phyloP scores from a whole-genome alignment of 2,888 invertebrate species.

The Euzophera pinguis region DNA sequence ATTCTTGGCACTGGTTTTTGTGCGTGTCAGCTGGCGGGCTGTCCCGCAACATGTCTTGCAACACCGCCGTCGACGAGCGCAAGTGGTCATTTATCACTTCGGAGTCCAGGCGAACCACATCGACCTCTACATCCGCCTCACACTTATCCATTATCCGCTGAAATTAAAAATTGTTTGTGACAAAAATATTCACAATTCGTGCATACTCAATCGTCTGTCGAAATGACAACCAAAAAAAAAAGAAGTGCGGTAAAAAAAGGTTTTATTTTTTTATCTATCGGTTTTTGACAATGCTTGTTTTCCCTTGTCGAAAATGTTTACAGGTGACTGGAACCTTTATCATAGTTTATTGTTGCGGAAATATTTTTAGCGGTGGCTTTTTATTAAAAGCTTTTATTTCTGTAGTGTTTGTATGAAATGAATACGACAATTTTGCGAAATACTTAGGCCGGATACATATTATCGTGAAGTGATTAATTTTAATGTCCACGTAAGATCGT shows the following conservation, averaged over 20 bases:
- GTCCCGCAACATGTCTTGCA: constrained; percentile 42
- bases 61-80: constrained; percentile 41
- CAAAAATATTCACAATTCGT: not conserved
- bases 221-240: constrained; percentile 10
- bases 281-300: not conserved
- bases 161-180: not conserved
- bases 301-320: too few relatives aligned
- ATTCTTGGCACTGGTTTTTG: constrained; percentile 54
- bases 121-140: constrained; percentile 29
- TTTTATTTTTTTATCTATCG: not conserved
- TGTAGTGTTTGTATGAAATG: too few relatives aligned
- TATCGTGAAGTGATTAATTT: too few relatives aligned
- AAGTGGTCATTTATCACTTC: constrained; percentile 45
- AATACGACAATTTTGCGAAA: too few relatives aligned
- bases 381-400: too few relatives aligned
- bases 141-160: not conserved
- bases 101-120: constrained; percentile 37
- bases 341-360: too few relatives aligned
- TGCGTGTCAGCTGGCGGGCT: not conserved
- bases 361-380: too few relatives aligned
- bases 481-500: too few relatives aligned
- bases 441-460: too few relatives aligned
- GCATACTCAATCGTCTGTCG: not conserved
- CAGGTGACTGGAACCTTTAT: too few relatives aligned
- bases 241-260: constrained; percentile 8